Percentiles rank a stretch among this genome's conserved stretches.
phyloP scores from a whole-genome alignment of 2,888 invertebrate genomes.

The Plebejus argus region DNA sequence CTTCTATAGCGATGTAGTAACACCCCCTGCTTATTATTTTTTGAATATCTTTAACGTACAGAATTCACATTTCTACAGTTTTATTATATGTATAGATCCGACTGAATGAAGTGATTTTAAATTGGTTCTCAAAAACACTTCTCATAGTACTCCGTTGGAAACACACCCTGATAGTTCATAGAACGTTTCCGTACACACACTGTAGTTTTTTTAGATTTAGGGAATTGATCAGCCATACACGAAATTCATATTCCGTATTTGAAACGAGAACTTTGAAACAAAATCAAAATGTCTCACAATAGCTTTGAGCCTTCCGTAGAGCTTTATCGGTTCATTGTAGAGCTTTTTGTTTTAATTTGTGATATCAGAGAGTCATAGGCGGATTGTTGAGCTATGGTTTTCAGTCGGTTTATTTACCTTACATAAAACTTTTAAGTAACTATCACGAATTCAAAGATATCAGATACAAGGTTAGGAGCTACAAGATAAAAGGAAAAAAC shows the following conservation, averaged over 20 bases:
- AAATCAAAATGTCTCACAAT: neutral
- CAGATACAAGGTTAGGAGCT: too few species aligned
- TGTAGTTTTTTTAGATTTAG: neutral
- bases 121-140: too few species aligned
- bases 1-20: too few species aligned
- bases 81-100: too few species aligned
- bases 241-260: slow-evolving; percentile 9
- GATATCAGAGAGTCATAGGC: neutral
- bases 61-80: too few species aligned
- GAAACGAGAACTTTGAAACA: neutral
- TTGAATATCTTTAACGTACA: too few species aligned
- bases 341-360: neutral
- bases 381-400: slow-evolving; percentile 2
- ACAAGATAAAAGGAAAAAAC: too few species aligned
- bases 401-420: neutral
- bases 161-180: neutral
- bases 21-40: too few species aligned
- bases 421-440: too few species aligned
- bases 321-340: neutral
- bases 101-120: too few species aligned
- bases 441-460: too few species aligned
- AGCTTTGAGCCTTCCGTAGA: neutral
- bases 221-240: neutral
- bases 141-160: too few species aligned
- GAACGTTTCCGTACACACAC: neutral